Percentiles rank a stretch among this genome's conserved stretches.
Evolutionary conservation across 2,888 invertebrate genomes (phyloP).

Genomic region (Anoplius nigerrimus): DNA sequence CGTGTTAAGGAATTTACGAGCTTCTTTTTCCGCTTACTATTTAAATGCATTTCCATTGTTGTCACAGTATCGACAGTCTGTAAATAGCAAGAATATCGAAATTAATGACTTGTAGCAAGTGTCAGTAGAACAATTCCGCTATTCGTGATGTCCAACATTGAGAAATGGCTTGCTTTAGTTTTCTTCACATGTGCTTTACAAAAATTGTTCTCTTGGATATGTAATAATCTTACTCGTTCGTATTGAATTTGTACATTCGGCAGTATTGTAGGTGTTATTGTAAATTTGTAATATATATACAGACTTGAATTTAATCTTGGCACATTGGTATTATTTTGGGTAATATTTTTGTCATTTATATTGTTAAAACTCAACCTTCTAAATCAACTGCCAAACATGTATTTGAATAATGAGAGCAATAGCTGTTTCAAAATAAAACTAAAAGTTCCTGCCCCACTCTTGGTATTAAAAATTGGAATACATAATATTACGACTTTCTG

Average conservation of each 20-base stretch:
- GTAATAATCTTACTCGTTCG: conserved; percentile 7
- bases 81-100: not conserved
- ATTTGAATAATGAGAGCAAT: conserved; percentile 10
- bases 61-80: not conserved
- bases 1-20: too few species aligned
- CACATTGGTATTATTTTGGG: conserved; percentile 19
- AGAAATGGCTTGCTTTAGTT: not conserved
- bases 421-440: too few species aligned
- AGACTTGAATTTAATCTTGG: conserved; percentile 36
- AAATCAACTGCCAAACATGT: conserved; percentile 19
- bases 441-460: too few species aligned
- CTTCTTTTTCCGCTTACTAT: too few species aligned
- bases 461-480: too few species aligned
- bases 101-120: not conserved
- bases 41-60: conserved; percentile 1
- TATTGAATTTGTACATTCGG: conserved; percentile 12
- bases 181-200: conserved; percentile 12
- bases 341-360: conserved; percentile 14
- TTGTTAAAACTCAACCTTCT: not conserved
- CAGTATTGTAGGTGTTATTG: conserved; percentile 15
- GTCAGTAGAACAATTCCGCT: too few species aligned
- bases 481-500: too few species aligned
- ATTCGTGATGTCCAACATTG: too few species aligned
- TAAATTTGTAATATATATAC: conserved; percentile 12
- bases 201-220: conserved; percentile 1